phyloP scores from a whole-genome alignment of 2,113 vertebrate genomes.

The Ciconia stormi region DNA sequence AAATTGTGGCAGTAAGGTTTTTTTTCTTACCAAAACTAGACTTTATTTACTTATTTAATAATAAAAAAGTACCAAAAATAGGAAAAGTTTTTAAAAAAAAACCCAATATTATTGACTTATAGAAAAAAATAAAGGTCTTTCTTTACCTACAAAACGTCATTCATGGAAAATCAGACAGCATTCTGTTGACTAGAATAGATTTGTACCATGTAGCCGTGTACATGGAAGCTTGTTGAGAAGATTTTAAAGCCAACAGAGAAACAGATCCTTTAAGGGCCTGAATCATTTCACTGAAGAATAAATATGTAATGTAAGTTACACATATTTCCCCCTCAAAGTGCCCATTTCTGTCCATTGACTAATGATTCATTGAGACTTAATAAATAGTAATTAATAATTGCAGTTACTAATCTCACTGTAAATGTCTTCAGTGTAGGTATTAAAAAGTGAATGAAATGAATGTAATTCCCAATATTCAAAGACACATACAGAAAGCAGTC shows the following conservation, averaged over 20 bases:
- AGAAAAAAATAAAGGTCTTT: neutral
- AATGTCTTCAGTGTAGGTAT: neutral
- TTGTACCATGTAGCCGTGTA: neutral
- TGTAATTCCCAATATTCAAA: neutral
- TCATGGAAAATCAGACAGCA: neutral
- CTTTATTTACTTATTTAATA: neutral
- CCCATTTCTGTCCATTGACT: neutral
- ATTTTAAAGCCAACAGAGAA: neutral
- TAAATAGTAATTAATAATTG: neutral
- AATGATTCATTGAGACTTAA: neutral
- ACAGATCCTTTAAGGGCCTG: neutral
- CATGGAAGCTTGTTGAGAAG: neutral
- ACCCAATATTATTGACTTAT: accelerated
- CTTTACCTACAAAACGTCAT: neutral
- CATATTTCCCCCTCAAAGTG: neutral
- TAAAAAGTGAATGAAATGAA: neutral
- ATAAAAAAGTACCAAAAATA: accelerated
- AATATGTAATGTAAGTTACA: neutral
- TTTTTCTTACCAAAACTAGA: neutral
- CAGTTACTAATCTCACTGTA: neutral
- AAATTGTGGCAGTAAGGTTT: neutral
- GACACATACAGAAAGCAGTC: neutral
- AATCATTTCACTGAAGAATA: neutral
- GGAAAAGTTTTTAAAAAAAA: neutral
- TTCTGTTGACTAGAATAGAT: neutral